These are phyloP conservation scores for Scaptomyza hsui DNA, from an alignment of 1,140 invertebrate species.

Conservation along the genomic window DNA sequence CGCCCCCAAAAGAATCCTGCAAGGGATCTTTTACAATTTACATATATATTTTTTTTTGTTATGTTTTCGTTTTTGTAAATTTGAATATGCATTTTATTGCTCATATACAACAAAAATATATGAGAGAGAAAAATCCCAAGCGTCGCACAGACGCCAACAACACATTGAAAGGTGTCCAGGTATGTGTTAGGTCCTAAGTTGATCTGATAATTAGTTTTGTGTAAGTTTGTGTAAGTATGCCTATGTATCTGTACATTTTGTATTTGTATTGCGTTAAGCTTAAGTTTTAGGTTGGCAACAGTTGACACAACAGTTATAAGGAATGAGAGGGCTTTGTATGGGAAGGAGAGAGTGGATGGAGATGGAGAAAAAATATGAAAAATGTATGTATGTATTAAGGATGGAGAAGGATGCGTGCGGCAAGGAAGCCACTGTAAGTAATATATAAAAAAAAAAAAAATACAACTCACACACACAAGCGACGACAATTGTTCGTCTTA, in stretches of 20 bases:
- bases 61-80: slow-evolving; percentile 62
- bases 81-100: slow-evolving; percentile 64
- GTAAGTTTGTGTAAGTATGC: slow-evolving; percentile 44
- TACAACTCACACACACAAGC: slow-evolving; percentile 43
- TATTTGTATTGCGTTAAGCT: slow-evolving; percentile 46
- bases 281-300: slow-evolving; percentile 68
- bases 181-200: slow-evolving; percentile 69
- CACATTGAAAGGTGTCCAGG: slow-evolving; percentile 48
- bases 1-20: not conserved
- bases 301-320: slow-evolving; percentile 44
- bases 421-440: slow-evolving; percentile 80
- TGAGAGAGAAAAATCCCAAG: slow-evolving; percentile 49
- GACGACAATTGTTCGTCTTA: slow-evolving; percentile 56
- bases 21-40: slow-evolving; percentile 20
- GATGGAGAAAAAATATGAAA: slow-evolving; percentile 23
- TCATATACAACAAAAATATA: slow-evolving; percentile 40
- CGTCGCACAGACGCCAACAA: slow-evolving; percentile 47
- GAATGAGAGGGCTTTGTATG: too few relatives aligned
- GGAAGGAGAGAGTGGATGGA: slow-evolving; percentile 33
- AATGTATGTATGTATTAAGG: slow-evolving; percentile 27
- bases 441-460: slow-evolving; percentile 25
- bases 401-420: slow-evolving; percentile 60
- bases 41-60: slow-evolving; percentile 25
- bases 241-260: slow-evolving; percentile 49
- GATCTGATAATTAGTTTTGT: slow-evolving; percentile 64